Conservation (phyloP, 2,113 vertebrate species). For the Acanthisitta chloris region DNA sequence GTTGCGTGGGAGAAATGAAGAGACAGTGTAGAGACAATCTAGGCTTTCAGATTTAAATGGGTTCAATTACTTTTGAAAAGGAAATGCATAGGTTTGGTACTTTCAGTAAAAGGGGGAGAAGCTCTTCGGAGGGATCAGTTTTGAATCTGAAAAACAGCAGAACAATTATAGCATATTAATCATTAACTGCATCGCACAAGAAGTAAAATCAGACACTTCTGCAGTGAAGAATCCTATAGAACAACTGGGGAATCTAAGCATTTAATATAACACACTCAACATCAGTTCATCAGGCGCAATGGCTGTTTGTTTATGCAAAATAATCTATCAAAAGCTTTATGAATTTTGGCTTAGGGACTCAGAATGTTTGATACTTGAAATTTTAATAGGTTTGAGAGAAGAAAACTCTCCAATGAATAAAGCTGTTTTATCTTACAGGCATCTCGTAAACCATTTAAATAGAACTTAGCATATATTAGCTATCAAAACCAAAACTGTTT, state of each 20-base stretch:
- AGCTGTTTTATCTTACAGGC: neutral
- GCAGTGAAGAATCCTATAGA: neutral
- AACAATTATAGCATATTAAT: neutral
- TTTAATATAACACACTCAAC: neutral
- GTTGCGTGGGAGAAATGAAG: neutral
- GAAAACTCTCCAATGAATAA: neutral
- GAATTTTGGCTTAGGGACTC: neutral
- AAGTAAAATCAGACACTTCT: neutral
- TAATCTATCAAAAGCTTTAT: neutral
- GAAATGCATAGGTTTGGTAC: neutral
- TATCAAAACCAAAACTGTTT: neutral
- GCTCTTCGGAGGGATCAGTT: neutral
- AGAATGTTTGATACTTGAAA: neutral
- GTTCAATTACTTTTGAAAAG: neutral
- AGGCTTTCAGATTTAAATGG: neutral
- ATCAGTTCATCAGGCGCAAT: neutral
- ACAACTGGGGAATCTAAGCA: neutral
- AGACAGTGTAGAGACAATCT: neutral
- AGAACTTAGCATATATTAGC: neutral
- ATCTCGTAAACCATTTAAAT: conserved; percentile 15
- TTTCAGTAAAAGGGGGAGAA: neutral
- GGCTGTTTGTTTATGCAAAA: conserved; percentile 12
- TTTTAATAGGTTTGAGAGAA: neutral
- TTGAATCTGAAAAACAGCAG: neutral
- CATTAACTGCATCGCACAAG: neutral